These are phyloP conservation scores for Anthopleura sola DNA, from an alignment of 64 coral and sea anemone genomes.

Conservation along the genomic window DNA sequence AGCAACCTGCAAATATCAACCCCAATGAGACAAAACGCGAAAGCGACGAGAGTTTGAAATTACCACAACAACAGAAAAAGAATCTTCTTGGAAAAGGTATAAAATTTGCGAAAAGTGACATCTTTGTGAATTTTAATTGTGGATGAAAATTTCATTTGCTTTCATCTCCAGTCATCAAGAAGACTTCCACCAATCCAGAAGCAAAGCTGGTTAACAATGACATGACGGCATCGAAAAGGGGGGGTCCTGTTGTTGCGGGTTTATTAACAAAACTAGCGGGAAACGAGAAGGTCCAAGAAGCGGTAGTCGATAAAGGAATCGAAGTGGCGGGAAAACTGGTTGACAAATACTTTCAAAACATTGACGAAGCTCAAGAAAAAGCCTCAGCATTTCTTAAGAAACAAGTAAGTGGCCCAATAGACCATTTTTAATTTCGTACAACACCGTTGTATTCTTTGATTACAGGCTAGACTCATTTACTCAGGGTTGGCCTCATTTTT, in stretches of 20 bases:
- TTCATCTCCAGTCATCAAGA: neutral
- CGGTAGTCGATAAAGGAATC: constrained; percentile 51
- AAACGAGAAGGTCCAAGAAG: constrained; percentile 35
- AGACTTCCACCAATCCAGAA: neutral
- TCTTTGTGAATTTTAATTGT: too few relatives aligned
- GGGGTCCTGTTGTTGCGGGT: neutral
- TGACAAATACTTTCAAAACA: constrained; percentile 41
- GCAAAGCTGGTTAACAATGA: neutral
- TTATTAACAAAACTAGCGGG: neutral
- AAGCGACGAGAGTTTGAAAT: too few relatives aligned
- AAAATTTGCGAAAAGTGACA: too few relatives aligned
- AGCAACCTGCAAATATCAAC: neutral
- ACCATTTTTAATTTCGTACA: too few relatives aligned
- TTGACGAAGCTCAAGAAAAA: constrained; percentile 35
- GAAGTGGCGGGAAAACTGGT: constrained; percentile 45
- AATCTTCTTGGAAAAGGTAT: too few relatives aligned
- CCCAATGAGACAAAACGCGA: too few relatives aligned
- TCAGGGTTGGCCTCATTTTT: too few relatives aligned
- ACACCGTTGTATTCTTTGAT: too few relatives aligned
- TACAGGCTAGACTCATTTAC: too few relatives aligned
- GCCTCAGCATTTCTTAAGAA: constrained; percentile 39
- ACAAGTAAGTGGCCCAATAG: neutral
- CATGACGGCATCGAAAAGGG: neutral
- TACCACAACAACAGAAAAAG: too few relatives aligned
- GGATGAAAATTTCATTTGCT: neutral